Conservation (phyloP, 2,113 vertebrate genomes). For the Esox niger region DNA sequence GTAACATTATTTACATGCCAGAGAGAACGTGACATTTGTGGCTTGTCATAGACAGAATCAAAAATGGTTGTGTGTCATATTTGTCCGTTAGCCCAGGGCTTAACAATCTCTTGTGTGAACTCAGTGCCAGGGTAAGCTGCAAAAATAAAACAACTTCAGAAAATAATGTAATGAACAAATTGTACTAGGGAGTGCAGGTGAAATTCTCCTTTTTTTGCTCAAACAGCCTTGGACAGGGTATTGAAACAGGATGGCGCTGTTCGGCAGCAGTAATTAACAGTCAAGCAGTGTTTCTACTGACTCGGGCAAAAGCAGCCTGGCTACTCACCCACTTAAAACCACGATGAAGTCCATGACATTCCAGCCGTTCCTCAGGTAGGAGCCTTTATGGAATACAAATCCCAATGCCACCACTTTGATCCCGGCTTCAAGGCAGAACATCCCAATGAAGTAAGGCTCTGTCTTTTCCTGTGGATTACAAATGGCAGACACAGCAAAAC, state of each 20-base stretch:
- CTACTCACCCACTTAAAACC: constrained; percentile 94
- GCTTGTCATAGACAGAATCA: too few species aligned
- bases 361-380: constrained; percentile 96
- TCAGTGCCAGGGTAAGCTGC: too few species aligned
- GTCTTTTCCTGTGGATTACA: constrained; percentile 86
- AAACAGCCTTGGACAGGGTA: neutral
- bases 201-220: neutral
- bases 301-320: neutral
- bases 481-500: too few species aligned
- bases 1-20: too few species aligned
- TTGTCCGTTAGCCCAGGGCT: too few species aligned
- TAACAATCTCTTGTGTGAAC: too few species aligned
- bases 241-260: neutral
- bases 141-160: neutral
- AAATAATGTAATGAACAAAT: neutral
- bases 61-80: too few species aligned
- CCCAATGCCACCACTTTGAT: constrained; percentile 97
- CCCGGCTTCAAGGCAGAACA: constrained; percentile 98
- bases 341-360: constrained; percentile 99
- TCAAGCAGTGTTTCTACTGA: neutral
- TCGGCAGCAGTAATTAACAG: constrained; percentile 7
- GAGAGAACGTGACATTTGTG: too few species aligned
- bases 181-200: neutral
- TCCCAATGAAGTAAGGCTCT: constrained; percentile 97
- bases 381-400: constrained; percentile 97